Base-by-base conservation (phyloP, 2,797 vertebrate genomes). In the Gila robusta region DNA sequence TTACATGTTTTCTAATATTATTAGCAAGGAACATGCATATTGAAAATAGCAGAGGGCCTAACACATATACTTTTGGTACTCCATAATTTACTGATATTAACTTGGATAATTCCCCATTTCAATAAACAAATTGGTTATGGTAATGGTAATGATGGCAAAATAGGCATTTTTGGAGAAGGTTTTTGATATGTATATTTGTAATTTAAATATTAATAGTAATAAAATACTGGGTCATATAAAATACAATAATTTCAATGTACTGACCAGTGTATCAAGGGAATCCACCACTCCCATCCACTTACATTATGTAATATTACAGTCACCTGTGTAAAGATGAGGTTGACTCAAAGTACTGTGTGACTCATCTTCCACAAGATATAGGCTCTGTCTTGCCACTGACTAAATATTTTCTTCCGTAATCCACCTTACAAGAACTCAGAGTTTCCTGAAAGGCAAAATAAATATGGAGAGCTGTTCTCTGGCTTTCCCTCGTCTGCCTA, bases 341-440 rank as follows among this genome's bases (percentile, higher is more conserved):
- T 87, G 85, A 83, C 5, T 64, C 39, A 23, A 44, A 76, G 16
- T 39, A 28, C 44, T 37, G 37, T 39, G 39, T 64, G 39, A 49
- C 81, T 73, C 37, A 28, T 72, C 37, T 11, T 44, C 26, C 37
- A 44, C 35, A 35, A 35, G 39, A 83, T 71, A 82, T 28, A 32
- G 35, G 0, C 81, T 41, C 19, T 74, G 6, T 74, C 56, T 74
- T 79, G 23, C 52, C 54, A 0, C 26, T 64, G 14, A 83, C 72
- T 67, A 66, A 83, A 74, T 76, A 83, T 83, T 49, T 12, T 39
- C 59, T 67, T 77, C 44, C 44, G 26, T 67, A 47, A 67, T 83
- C 19, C 56, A 52, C 72, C 28, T 19, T n/a, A 67, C 37, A 76
- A 77, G 35, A 84, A 32, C 8, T 2, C 44, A 23, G 26, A 17